Evolutionary conservation across 2,797 vertebrate species (phyloP), one percentile per base, ranked within the genome.

Genomic region (Tapera naevia): DNA sequence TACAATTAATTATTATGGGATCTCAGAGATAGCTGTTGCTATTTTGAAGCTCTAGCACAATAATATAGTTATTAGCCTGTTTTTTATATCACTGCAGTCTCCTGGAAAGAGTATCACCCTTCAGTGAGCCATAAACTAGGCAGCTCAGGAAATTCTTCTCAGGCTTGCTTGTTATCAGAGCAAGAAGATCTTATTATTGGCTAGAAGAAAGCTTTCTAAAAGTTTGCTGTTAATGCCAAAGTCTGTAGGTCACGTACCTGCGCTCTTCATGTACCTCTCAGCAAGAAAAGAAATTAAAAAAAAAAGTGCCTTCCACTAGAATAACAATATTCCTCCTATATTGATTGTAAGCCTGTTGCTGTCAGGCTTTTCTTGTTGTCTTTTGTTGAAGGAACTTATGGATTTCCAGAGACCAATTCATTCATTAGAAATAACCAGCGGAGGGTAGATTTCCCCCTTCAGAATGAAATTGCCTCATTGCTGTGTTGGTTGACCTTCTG

Each of bases 1-100:
- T 91, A 32, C 67, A 60, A 58, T 88, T 94, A 89, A 93, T 94
- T 95, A 73, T 65, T 66, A 61, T 54, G 88, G 48, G 50, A 67
- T 82, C 69, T 88, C 43, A 45, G 74, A 73, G 60, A 58, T 79
- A 32, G 35, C 46, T 91, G 56, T 86, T 94, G 66, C 67, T 94
- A n/a, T 96, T 95, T 78, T 80, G 80, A 90, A 84, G 46, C n/a
- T 76, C n/a, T 82, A 71, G 28, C 35, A 46, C 45, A 75, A 58
- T 71, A 64, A 65, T 37, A 37, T 53, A 66, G 43, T 92, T 86
- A 79, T 60, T 94, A 69, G 53, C 30, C 91, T 73, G 15, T 13
- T 60, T 89, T 48, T 92, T 88, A 74, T 66, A 84, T 43, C 33
- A 35, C 19, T 84, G 48, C 61, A 72, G 46, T 60, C 33, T 80